Conservation (phyloP, 2,797 vertebrate genomes). For the Alosa sapidissima region DNA sequence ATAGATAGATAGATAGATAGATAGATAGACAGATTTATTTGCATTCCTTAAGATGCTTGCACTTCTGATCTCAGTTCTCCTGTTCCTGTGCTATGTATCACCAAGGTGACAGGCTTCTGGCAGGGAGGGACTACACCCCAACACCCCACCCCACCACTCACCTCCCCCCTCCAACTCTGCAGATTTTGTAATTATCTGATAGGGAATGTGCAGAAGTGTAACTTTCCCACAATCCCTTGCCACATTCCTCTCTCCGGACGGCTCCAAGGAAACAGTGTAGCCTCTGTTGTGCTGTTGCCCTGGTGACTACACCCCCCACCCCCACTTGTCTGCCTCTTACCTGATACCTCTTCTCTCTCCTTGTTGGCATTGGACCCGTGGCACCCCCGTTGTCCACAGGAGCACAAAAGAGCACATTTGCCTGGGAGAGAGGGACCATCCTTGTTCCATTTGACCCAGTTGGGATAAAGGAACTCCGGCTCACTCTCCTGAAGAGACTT, state of each 20-base stretch:
- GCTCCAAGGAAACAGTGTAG: slow-evolving; percentile 43
- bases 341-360: background rate
- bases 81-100: slow-evolving; percentile 30
- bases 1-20: background rate
- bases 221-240: slow-evolving; percentile 37
- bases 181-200: slow-evolving; percentile 41
- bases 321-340: background rate
- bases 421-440: background rate
- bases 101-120: slow-evolving; percentile 24
- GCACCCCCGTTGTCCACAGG: background rate
- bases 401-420: background rate
- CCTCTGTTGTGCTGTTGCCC: slow-evolving; percentile 40
- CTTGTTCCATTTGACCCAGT: background rate
- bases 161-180: background rate
- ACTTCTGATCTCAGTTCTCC: background rate
- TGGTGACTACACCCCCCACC: slow-evolving; percentile 11
- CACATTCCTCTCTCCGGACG: slow-evolving; percentile 35
- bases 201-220: slow-evolving; percentile 32
- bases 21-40: background rate
- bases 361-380: background rate
- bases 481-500: background rate
- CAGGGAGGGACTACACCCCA: background rate
- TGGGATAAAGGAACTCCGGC: background rate
- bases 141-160: background rate
- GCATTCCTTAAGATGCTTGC: background rate